Evolutionary conservation across 2,797 vertebrate genomes (phyloP), one percentile per base, ranked within the genome.

Genomic region (Argyrosomus regius): DNA sequence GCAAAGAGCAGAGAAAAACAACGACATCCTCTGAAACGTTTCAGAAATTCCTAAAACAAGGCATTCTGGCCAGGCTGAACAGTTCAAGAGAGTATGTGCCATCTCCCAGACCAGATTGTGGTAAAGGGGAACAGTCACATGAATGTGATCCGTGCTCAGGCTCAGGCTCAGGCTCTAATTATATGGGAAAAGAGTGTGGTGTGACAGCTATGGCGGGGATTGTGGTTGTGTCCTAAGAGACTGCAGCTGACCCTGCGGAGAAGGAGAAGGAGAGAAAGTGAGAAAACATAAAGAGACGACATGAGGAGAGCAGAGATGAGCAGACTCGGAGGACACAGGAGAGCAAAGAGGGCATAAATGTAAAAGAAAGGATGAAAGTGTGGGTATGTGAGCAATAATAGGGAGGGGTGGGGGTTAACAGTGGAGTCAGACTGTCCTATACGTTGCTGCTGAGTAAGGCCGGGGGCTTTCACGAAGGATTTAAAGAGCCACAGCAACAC

Each of bases 81-180:
- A 90, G 93, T 94, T 94, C 93, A 93, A 90, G 83, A 88, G 74
- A 90, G 87, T 87, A 87, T 90, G 85, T 84, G 85, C 89, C 83
- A 85, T 91, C 87, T 93, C 87, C 86, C 90, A 88, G 86, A 92
- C 93, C 94, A 95, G 89, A 93, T 83, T 95, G 94, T 77, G 94
- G 94, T 93, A 71, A 93, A 88, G 84, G 83, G 91, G 91, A 92
- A 90, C 87, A 89, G 93, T 95, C 94, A 93, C 93, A 94, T 95
- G 94, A 94, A 93, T 94, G 90, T 82, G 90, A 91, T 93, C 91
- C 89, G 87, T 94, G 91, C 93, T 95, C 89, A 89, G 78, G 94
- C 90, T 94, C 90, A 92, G 92, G 87, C 91, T 93, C 86, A 90
- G 91, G 85, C 92, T 90, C 85, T 95, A 94, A 96, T 96, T 96